Percentiles rank a stretch among this genome's conserved stretches.
Conservation (phyloP, 2,113 vertebrate species). For the Aix galericulata region DNA sequence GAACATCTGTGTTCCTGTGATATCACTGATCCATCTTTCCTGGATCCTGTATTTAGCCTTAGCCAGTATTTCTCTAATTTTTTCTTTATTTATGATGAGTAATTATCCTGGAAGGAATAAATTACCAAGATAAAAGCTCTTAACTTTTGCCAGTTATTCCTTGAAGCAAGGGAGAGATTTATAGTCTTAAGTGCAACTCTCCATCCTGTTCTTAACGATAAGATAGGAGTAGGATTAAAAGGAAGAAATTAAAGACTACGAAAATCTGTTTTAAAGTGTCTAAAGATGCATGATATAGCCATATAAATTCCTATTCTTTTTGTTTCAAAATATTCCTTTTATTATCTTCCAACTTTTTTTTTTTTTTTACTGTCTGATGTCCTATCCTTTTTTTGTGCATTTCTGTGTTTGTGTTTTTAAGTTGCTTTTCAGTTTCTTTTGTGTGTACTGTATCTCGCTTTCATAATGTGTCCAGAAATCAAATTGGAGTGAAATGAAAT, state of each 20-base stretch:
- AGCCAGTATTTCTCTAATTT: background rate
- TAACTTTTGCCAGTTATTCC: background rate
- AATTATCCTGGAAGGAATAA: background rate
- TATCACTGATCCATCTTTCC: background rate
- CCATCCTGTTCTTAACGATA: background rate
- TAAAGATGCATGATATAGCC: background rate
- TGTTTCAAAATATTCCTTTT: background rate
- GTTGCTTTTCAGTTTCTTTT: background rate
- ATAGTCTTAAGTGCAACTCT: background rate
- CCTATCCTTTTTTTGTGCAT: background rate
- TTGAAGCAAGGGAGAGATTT: background rate
- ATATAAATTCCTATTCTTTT: background rate
- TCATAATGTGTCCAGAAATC: background rate
- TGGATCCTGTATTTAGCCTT: background rate
- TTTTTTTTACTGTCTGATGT: background rate
- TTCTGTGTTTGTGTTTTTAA: background rate
- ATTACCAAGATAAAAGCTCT: background rate
- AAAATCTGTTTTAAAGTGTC: background rate
- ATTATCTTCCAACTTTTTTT: background rate
- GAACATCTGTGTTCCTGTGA: background rate
- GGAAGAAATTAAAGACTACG: background rate
- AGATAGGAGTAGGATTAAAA: background rate
- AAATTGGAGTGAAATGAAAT: background rate
- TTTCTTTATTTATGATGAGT: background rate
- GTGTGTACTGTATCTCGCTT: background rate